Percentiles rank a stretch among this genome's conserved stretches.
phyloP scores from a whole-genome alignment of 1,140 invertebrate species.

The Diabrotica undecimpunctata region DNA sequence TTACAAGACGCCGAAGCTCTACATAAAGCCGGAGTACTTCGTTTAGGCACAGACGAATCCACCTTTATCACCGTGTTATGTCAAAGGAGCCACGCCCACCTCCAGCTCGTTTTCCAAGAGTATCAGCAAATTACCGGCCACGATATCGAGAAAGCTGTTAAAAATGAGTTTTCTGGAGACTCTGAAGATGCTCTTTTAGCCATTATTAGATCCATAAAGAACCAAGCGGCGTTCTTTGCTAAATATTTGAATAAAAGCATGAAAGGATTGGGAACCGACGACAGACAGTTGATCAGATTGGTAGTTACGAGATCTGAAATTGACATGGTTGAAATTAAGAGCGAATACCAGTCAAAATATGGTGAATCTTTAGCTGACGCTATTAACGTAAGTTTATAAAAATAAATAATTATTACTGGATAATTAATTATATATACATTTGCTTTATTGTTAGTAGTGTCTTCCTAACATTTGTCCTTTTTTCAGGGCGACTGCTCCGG shows the following conservation, averaged over 20 bases:
- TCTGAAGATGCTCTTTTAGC: slow-evolving; percentile 63
- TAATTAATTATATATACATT: not conserved
- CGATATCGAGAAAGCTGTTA: slow-evolving; percentile 65
- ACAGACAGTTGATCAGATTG: slow-evolving; percentile 80
- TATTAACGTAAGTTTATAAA: slow-evolving; percentile 65
- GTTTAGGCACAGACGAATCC: slow-evolving; percentile 82
- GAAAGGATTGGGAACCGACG: slow-evolving; percentile 80
- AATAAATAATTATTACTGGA: not conserved
- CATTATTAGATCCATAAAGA: slow-evolving; percentile 74
- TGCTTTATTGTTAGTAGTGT: slow-evolving; percentile 4
- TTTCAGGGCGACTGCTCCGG: slow-evolving; percentile 53
- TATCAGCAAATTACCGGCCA: slow-evolving; percentile 61
- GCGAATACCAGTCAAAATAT: slow-evolving; percentile 74
- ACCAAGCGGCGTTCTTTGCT: slow-evolving; percentile 85
- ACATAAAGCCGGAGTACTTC: slow-evolving; percentile 72
- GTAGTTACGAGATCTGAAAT: slow-evolving; percentile 84
- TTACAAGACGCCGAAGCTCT: slow-evolving; percentile 68
- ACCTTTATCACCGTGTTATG: slow-evolving; percentile 80
- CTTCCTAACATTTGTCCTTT: slow-evolving; percentile 22
- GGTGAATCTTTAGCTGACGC: slow-evolving; percentile 75
- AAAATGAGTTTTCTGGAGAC: slow-evolving; percentile 69
- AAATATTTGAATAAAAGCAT: slow-evolving; percentile 83
- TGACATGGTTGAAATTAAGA: slow-evolving; percentile 83
- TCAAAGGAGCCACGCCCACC: slow-evolving; percentile 69
- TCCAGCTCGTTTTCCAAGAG: slow-evolving; percentile 60